These are phyloP conservation scores for Standfussiana lucernea DNA, from an alignment of 2,888 invertebrate species.

Conservation along the genomic window DNA sequence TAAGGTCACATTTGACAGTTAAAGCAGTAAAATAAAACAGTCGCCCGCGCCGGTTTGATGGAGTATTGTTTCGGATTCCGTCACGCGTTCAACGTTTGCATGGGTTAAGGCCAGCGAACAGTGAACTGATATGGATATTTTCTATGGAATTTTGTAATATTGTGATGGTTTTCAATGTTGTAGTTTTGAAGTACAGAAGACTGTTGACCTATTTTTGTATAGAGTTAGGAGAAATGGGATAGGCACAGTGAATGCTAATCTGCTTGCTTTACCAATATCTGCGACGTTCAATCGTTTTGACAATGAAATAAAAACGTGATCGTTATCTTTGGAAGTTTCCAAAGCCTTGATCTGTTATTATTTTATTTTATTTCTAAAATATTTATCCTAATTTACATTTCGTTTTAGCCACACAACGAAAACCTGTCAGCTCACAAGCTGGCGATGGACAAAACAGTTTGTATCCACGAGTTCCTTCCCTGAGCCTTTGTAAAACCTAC, in stretches of 20 bases:
- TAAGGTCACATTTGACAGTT: slow-evolving; percentile 75
- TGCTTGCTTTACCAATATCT: neutral
- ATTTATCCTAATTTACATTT: too few species aligned
- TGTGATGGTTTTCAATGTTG: slow-evolving; percentile 25
- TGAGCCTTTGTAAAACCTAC: neutral
- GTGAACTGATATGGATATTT: slow-evolving; percentile 62
- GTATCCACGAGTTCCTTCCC: neutral
- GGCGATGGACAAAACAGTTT: neutral
- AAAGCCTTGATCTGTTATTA: too few species aligned
- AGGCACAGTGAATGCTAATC: too few species aligned
- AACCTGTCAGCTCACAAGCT: too few species aligned
- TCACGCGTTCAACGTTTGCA: slow-evolving; percentile 75
- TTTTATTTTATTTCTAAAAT: too few species aligned
- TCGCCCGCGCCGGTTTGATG: slow-evolving; percentile 75
- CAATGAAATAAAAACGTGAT: neutral
- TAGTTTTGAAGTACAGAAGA: neutral
- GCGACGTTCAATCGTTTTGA: neutral
- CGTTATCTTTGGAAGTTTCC: neutral
- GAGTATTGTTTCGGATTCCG: slow-evolving; percentile 88
- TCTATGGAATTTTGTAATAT: slow-evolving; percentile 60
- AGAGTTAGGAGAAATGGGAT: neutral
- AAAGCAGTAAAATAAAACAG: slow-evolving; percentile 79
- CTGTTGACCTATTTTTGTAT: slow-evolving; percentile 23
- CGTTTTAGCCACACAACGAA: too few species aligned
- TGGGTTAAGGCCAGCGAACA: slow-evolving; percentile 80